These are phyloP conservation scores for Apodemia zela DNA, from an alignment of 2,888 invertebrate species.

Conservation along the genomic window DNA sequence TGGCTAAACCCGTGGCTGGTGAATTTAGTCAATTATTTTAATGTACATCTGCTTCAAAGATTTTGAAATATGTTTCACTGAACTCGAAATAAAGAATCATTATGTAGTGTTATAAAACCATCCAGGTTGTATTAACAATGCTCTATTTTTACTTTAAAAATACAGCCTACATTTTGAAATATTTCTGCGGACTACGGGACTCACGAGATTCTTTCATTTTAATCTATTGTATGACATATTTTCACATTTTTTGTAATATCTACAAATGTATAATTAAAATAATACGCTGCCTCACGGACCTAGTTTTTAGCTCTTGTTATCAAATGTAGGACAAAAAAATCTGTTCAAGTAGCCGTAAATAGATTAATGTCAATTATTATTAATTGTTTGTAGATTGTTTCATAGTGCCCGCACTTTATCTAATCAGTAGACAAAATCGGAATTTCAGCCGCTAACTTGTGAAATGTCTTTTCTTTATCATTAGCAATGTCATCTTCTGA, in stretches of 20 bases:
- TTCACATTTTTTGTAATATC: not conserved
- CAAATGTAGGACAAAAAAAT: too few relatives aligned
- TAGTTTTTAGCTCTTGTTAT: too few relatives aligned
- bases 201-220: slow-evolving; percentile 2
- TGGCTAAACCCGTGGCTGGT: not conserved
- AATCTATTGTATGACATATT: not conserved
- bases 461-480: too few relatives aligned
- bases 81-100: not conserved
- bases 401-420: too few relatives aligned
- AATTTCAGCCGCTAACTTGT: too few relatives aligned
- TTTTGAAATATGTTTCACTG: not conserved
- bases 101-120: not conserved
- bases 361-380: too few relatives aligned
- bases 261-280: not conserved
- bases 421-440: too few relatives aligned
- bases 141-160: not conserved
- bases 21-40: not conserved
- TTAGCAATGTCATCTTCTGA: too few relatives aligned
- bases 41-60: slow-evolving; percentile 5
- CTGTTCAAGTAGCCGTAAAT: too few relatives aligned
- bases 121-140: not conserved
- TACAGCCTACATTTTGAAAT: not conserved
- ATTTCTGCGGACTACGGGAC: not conserved
- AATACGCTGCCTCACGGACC: not conserved
- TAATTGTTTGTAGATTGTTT: too few relatives aligned